A percentile compares a stretch with the other conserved stretches of the same genome.
Conservation (phyloP, 2,888 invertebrate species). For the Meliscaeva auricollis region DNA sequence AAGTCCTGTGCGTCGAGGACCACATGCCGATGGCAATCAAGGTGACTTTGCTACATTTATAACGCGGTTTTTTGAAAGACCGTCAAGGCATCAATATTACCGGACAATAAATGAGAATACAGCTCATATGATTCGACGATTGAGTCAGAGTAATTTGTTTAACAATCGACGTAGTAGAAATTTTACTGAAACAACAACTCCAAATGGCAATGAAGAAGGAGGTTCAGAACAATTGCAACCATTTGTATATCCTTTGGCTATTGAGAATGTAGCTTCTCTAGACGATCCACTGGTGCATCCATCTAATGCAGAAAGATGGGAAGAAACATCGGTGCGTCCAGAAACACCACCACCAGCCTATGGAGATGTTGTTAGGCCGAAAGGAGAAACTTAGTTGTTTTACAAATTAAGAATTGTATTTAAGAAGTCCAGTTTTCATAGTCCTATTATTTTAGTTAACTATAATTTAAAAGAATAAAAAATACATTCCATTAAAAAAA, state of each 20-base stretch:
- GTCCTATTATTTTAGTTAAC: neutral
- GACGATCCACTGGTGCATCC: constrained; percentile 27
- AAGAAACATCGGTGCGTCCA: constrained; percentile 75
- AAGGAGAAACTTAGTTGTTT: neutral
- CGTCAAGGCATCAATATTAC: constrained; percentile 82
- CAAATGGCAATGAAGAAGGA: constrained; percentile 19
- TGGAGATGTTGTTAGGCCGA: constrained; percentile 79
- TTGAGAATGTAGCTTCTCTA: neutral
- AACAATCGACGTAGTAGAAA: constrained; percentile 80
- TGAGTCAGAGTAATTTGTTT: constrained; percentile 83
- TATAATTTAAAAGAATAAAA: neutral
- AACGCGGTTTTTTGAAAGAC: constrained; percentile 82
- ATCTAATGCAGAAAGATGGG: constrained; percentile 9
- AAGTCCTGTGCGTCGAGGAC: constrained; percentile 33
- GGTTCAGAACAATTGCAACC: constrained; percentile 59
- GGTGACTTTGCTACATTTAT: constrained; percentile 80
- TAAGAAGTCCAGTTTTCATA: too few relatives aligned
- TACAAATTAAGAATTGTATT: constrained; percentile 4
- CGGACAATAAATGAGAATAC: constrained; percentile 82
- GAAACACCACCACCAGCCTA: constrained; percentile 83
- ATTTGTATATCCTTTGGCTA: constrained; percentile 41
- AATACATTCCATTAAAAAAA: too few relatives aligned
- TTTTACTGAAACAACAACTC: constrained; percentile 53
- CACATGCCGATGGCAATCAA: constrained; percentile 33
- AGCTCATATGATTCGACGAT: constrained; percentile 82